phyloP scores from a whole-genome alignment of 2,797 vertebrate genomes.

The Aratinga solstitialis region DNA sequence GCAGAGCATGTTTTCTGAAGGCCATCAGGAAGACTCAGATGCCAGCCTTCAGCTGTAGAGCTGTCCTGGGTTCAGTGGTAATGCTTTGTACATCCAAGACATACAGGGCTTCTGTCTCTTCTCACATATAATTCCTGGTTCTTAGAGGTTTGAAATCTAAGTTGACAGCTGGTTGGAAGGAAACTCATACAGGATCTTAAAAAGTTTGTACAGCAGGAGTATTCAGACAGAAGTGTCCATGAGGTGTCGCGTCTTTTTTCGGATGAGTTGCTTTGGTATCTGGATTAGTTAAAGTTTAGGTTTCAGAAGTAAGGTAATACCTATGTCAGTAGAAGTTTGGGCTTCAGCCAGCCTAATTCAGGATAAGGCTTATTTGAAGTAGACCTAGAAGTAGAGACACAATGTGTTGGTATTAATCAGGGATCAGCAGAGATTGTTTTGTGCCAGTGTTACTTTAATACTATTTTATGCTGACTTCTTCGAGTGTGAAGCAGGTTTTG shows the following conservation, averaged over 20 bases:
- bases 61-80: neutral
- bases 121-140: neutral
- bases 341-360: conserved; percentile 16
- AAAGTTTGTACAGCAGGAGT: neutral
- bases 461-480: neutral
- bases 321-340: neutral
- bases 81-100: neutral
- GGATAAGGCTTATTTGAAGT: neutral
- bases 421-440: neutral
- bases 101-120: neutral
- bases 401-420: neutral
- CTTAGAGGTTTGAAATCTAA: neutral
- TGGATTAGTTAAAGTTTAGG: conserved; percentile 12
- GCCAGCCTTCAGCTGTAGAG: neutral
- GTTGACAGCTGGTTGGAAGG: neutral
- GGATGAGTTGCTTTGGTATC: neutral
- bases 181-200: neutral
- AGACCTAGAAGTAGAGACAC: neutral
- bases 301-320: neutral
- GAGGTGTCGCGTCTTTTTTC: neutral
- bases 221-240: neutral
- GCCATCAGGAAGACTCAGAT: neutral
- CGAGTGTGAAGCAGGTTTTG: neutral
- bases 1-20: conserved; percentile 2
- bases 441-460: neutral